These are phyloP conservation scores for Amiota communis DNA, from an alignment of 2,888 invertebrate species.

Conservation along the genomic window DNA sequence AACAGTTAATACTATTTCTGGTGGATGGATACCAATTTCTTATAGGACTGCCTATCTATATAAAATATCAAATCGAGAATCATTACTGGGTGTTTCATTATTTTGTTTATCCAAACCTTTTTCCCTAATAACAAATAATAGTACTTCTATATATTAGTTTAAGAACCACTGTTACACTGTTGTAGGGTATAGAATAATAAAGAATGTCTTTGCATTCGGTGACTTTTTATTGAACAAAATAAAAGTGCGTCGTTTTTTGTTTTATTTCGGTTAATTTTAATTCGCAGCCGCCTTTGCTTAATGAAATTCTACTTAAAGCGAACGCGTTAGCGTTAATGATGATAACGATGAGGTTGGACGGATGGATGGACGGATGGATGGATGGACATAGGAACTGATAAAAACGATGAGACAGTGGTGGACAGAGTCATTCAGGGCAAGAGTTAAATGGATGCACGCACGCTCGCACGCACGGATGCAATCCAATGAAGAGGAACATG, in stretches of 20 bases:
- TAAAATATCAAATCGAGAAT: too few species aligned
- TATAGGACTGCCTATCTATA: too few species aligned
- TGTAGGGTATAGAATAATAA: too few species aligned
- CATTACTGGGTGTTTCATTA: too few species aligned
- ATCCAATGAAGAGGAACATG: neutral
- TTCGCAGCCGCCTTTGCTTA: constrained; percentile 51
- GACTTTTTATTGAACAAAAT: constrained; percentile 30
- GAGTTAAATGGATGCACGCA: neutral
- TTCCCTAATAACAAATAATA: too few species aligned
- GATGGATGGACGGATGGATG: neutral
- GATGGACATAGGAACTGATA: neutral
- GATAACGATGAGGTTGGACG: constrained; percentile 38
- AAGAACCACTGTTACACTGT: too few species aligned
- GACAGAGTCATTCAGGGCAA: neutral
- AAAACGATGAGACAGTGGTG: neutral
- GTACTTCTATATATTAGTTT: too few species aligned
- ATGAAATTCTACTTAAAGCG: constrained; percentile 64
- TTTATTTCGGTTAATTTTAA: constrained; percentile 23
- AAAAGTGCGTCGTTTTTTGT: constrained; percentile 1
- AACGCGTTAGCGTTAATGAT: constrained; percentile 57
- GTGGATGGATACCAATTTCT: too few species aligned
- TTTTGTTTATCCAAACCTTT: too few species aligned
- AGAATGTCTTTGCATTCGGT: constrained; percentile 16
- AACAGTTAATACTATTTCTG: too few species aligned
- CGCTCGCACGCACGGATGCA: neutral